phyloP scores from a whole-genome alignment of 2,888 invertebrate genomes.

The Pasiphila rectangulata region DNA sequence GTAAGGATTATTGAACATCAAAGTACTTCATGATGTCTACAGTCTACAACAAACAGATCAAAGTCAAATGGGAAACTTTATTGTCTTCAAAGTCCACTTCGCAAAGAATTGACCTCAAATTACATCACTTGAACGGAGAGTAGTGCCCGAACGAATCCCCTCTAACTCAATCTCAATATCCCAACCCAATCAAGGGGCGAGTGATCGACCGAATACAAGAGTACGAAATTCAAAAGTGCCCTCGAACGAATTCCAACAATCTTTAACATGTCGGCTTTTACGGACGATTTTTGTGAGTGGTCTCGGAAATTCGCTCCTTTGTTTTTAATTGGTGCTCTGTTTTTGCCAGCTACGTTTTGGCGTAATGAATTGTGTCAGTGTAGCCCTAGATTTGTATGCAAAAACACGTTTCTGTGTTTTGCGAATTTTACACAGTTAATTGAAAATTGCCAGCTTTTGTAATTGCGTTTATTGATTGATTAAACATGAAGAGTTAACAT shows the following conservation, averaged over 20 bases:
- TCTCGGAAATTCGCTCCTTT: slow-evolving; percentile 37
- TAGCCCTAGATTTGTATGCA: neutral
- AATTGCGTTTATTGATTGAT: slow-evolving; percentile 22
- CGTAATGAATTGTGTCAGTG: slow-evolving; percentile 47
- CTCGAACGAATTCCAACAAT: slow-evolving; percentile 42
- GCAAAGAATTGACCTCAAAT: slow-evolving; percentile 33
- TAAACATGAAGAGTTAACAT: slow-evolving; percentile 16
- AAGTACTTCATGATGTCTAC: no score
- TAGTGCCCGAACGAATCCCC: slow-evolving; percentile 41
- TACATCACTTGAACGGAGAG: slow-evolving; percentile 30
- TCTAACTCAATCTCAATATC: slow-evolving; percentile 63
- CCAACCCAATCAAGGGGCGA: slow-evolving; percentile 59
- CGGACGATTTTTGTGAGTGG: slow-evolving; percentile 45
- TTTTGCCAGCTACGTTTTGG: slow-evolving; percentile 45
- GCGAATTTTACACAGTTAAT: neutral
- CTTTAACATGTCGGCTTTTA: slow-evolving; percentile 42
- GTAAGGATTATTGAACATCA: no score
- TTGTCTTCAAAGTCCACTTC: slow-evolving; percentile 27
- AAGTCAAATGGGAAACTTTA: slow-evolving; percentile 17
- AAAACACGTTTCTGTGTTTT: neutral
- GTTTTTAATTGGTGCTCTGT: slow-evolving; percentile 67
- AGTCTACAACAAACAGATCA: neutral
- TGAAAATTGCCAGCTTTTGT: slow-evolving; percentile 13
- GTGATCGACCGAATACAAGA: slow-evolving; percentile 58
- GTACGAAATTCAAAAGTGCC: slow-evolving; percentile 43